Conservation (phyloP, 2,797 vertebrate genomes). For the Cetoscarus ocellatus region DNA sequence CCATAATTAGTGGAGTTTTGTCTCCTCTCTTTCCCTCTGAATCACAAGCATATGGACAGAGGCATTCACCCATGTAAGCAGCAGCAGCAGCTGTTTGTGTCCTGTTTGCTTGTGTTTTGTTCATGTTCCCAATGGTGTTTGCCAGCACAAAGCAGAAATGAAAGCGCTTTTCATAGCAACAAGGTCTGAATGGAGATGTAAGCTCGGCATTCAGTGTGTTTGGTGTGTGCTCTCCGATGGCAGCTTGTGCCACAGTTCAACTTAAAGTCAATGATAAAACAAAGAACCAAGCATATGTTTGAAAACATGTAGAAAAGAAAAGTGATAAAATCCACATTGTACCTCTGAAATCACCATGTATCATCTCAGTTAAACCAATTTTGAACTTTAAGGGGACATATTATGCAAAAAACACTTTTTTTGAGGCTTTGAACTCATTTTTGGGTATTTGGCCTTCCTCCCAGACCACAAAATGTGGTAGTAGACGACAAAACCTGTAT, state of each 20-base stretch:
- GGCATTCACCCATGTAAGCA: conserved; percentile 72
- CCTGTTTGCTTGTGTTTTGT: conserved; percentile 81
- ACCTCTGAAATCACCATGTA: neutral
- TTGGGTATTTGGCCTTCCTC: too few species aligned
- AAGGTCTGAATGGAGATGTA: conserved; percentile 77
- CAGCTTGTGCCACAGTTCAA: conserved; percentile 48
- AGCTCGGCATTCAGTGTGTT: conserved; percentile 65
- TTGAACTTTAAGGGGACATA: too few species aligned
- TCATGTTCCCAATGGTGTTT: conserved; percentile 77
- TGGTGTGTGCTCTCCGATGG: conserved; percentile 40
- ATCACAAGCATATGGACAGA: conserved; percentile 67
- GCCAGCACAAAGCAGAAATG: conserved; percentile 83
- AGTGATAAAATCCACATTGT: neutral
- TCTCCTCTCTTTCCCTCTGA: conserved; percentile 49
- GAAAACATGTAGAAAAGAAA: conserved; percentile 5
- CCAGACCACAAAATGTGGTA: too few species aligned
- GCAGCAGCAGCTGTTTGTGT: conserved; percentile 82
- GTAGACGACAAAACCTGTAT: too few species aligned
- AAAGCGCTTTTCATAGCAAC: conserved; percentile 82
- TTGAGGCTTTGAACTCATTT: too few species aligned
- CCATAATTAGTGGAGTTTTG: conserved; percentile 68
- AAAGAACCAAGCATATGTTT: conserved; percentile 10
- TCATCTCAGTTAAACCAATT: neutral
- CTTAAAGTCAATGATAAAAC: conserved; percentile 38
- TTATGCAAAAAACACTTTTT: too few species aligned